Evolutionary conservation across 2,113 vertebrate genomes (phyloP).

Genomic region (Mionectes macconnelli): DNA sequence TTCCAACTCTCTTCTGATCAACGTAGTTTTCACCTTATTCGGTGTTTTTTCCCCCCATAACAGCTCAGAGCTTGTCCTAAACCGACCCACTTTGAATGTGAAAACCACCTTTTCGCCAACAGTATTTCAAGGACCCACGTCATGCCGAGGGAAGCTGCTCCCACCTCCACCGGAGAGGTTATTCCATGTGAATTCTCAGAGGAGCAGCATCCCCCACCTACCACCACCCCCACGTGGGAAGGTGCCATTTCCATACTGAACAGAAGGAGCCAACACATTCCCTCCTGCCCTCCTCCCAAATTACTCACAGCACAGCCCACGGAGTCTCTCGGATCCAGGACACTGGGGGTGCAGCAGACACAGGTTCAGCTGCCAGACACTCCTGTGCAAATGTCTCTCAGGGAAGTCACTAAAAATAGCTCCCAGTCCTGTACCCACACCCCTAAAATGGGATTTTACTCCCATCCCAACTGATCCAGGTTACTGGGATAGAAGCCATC

Average conservation of each 20-base stretch:
- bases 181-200: not conserved
- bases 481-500: not conserved
- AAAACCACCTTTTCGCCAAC: not conserved
- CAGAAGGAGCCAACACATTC: not conserved
- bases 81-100: rapidly evolving
- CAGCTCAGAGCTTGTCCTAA: not conserved
- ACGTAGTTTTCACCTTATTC: not conserved
- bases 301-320: not conserved
- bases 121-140: not conserved
- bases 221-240: not conserved
- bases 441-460: not conserved
- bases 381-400: not conserved
- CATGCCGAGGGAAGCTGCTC: rapidly evolving
- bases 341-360: not conserved
- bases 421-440: not conserved
- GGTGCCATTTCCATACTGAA: not conserved
- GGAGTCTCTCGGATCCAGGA: not conserved
- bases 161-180: not conserved
- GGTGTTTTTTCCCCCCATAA: rapidly evolving
- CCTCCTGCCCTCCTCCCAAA: not conserved
- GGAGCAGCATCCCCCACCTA: not conserved
- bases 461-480: not conserved
- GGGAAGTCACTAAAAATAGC: not conserved
- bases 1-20: not conserved
- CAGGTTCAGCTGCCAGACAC: not conserved